Evolutionary conservation across 1,140 invertebrate genomes (phyloP), one percentile per base, ranked within the genome.

Genomic region (Lutraria rhynchaena): DNA sequence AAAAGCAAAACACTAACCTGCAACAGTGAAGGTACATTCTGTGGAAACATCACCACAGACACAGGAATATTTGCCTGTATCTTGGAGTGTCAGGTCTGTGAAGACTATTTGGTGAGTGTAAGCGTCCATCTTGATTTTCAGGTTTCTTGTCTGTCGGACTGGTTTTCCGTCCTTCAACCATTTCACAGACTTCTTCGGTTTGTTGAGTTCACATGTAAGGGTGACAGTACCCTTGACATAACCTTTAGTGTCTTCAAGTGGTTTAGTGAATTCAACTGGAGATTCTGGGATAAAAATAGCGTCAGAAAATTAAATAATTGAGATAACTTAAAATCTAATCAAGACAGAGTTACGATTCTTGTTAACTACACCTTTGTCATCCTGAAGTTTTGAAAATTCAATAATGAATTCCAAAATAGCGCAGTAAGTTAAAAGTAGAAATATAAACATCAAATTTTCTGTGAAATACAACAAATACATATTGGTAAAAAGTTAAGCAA

Each of bases 161-260:
- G 86, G 86, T 93, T 98, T 95, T 41, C 96, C 96, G 84, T 96
- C 96, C 91, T 97, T 97, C 90, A 95, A 97, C 99, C 99, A 99
- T 81, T 83, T 85, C 46, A 85, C 85, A 33, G 69, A 46, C 58
- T 70, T 76, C 49, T 88, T 84, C 33, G 82, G 82, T 82, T 86
- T 83, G 63, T 69, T 81, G 0, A 86, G 61, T 76, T 84, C 83
- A 83, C 87, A 88, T 22, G 80, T 82, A 31, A 88, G 31, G 33
- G 75, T 77, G 9, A 73, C 74, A 3, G 49, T 60, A 17, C 82
- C 83, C 19, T 86, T 82, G 58, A 83, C 85, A 77, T 71, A 77
- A 24, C 58, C 77, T n/a, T 49, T 81, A 9, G 77, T 69, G 51
- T 87, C 84, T 60, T 84, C 70, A 9, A 88, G 80, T 37, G 82